phyloP scores from a whole-genome alignment of 64 coral and sea anemone species.

The Actinia equina region DNA sequence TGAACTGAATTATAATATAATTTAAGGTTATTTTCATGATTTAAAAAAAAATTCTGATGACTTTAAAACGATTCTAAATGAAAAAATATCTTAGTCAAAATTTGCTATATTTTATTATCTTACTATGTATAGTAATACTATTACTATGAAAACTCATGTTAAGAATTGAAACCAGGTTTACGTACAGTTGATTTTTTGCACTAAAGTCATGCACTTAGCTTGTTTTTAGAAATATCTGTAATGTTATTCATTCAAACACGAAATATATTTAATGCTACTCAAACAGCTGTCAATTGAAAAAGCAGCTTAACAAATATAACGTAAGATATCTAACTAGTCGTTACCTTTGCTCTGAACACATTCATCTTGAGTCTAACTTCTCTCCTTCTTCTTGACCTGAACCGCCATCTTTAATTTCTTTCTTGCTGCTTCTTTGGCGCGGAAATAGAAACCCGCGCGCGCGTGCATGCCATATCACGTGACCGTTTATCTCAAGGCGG shows the following conservation, averaged over 20 bases:
- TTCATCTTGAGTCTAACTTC: not conserved
- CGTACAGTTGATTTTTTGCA: too few species aligned
- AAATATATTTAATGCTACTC: not conserved
- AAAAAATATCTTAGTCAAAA: too few species aligned
- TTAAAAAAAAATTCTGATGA: too few species aligned
- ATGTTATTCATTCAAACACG: not conserved
- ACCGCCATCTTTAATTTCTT: not conserved
- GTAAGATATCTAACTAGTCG: not conserved
- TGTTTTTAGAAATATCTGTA: not conserved
- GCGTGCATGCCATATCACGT: not conserved
- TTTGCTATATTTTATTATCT: too few species aligned
- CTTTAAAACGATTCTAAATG: too few species aligned
- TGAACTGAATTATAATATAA: too few species aligned
- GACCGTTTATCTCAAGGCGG: not conserved
- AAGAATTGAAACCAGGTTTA: too few species aligned
- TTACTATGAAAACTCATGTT: too few species aligned
- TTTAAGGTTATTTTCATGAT: too few species aligned
- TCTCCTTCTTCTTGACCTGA: not conserved
- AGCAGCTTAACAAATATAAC: not conserved
- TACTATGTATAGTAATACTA: too few species aligned
- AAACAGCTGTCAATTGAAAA: too few species aligned
- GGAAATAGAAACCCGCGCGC: not conserved
- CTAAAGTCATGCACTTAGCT: too few species aligned
- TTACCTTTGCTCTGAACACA: not conserved
- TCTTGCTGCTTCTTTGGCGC: not conserved